Base-by-base conservation (phyloP, 1,140 invertebrate genomes). In the Drosophila tropicalis region DNA sequence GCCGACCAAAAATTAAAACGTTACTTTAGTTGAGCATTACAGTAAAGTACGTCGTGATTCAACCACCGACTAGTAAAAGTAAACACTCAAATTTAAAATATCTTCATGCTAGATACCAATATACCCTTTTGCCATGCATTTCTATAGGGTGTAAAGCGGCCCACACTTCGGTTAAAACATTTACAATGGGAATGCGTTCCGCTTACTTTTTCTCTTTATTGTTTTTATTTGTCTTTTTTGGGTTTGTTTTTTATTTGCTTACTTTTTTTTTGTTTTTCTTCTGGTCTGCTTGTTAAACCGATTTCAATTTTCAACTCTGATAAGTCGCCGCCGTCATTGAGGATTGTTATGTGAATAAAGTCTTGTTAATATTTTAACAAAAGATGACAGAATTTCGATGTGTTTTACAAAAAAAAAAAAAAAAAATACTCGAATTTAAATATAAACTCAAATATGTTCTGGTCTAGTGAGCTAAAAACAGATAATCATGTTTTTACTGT, bases 111-210 rank as follows among this genome's bases (percentile, higher is more conserved):
- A 36, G 34, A 36, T 39, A 13, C n/a, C 36, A 7, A 19, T 9
- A 17, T 22, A 51, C 10, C 44, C 44, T 2, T 19, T 19, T 47
- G 15, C 44, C 10, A 2, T 3, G 7, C 12, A 12, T 22, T 10
- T 22, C 1, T 51, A 5, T 12, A 51, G 44, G 44, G 44, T 51
- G 19, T 51, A 10, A 79, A 87, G 75, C 69, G 62, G 13, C 47
- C 25, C 62, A 62, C 75, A 55, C 63, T 63, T 72, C 64, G 55
- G 41, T 60, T 51, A 9, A 51, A 39, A 54, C 71, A 66, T 81
- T 69, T 74, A 73, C 67, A 69, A 76, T 72, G 71, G 64, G 47
- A 81, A 32, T 62, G 70, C 65, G 75, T 70, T 70, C 41, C 72
- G 68, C 44, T 61, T 40, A 58, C 56, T 58, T 58, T 62, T 41